Conservation (phyloP, 2,888 invertebrate genomes). For the Pinctada fucata region DNA sequence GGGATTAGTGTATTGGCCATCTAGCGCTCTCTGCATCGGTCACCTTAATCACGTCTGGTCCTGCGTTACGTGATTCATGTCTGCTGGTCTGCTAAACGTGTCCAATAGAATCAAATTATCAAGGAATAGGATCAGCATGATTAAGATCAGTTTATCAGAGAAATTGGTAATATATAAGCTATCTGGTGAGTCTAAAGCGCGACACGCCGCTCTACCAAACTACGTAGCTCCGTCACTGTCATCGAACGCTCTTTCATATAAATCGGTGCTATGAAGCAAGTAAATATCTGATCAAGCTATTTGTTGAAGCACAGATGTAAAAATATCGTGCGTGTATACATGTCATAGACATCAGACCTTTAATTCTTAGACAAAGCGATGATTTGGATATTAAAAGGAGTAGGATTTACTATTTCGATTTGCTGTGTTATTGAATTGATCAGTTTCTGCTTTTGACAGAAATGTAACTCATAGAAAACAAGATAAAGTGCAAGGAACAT, state of each 20-base stretch:
- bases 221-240: too few species aligned
- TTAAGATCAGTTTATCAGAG: background rate
- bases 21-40: background rate
- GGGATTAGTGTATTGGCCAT: background rate
- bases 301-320: slow-evolving; percentile 1
- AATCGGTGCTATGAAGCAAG: background rate
- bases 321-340: background rate
- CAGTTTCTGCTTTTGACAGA: too few species aligned
- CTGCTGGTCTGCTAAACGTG: background rate
- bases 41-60: background rate
- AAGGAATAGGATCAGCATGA: background rate
- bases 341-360: too few species aligned
- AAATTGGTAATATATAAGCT: background rate
- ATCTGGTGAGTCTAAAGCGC: too few species aligned
- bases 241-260: background rate
- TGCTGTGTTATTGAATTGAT: too few species aligned
- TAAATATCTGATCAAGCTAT: background rate
- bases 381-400: too few species aligned
- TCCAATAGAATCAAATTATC: background rate
- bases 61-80: background rate
- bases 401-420: too few species aligned
- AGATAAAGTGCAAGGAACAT: too few species aligned
- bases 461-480: too few species aligned
- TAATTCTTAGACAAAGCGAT: too few species aligned
- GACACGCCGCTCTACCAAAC: too few species aligned